Base-by-base conservation (phyloP, 2,888 invertebrate genomes). In the Hedychridium roseum region DNA sequence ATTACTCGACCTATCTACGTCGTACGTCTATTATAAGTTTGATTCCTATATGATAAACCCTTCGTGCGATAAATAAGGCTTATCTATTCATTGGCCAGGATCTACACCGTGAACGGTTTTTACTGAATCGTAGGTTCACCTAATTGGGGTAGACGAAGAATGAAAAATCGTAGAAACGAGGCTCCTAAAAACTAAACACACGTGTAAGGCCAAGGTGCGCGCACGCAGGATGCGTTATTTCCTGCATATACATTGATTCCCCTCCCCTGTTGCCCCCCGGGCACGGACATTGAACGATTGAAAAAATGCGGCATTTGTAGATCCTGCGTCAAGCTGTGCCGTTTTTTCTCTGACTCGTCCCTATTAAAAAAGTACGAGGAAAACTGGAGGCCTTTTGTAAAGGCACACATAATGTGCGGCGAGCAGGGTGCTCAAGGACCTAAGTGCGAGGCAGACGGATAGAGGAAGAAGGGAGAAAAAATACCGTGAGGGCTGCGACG, bases 161-260 rank as follows among this genome's bases (percentile, higher is more conserved):
- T n/a, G n/a, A n/a, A n/a, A n/a, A n/a, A n/a, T n/a, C n/a, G n/a
- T n/a, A n/a, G n/a, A n/a, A n/a, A n/a, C n/a, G n/a, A n/a, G n/a
- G n/a, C n/a, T n/a, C n/a, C n/a, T n/a, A n/a, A n/a, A n/a, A n/a
- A n/a, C n/a, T n/a, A n/a, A n/a, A n/a, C n/a, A n/a, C n/a, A n/a
- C n/a, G n/a, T n/a, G n/a, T n/a, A n/a, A n/a, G n/a, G n/a, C n/a
- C n/a, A n/a, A n/a, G 43, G 43, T 50, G 23, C n/a, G 34, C 27
- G 43, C 43, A 40, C 46, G 46, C 67, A 70, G 64, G 63, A 71
- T 65, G 61, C 65, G 57, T 62, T 57, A 63, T 65, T 73, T 70
- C 71, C 70, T 65, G 66, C 57, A 66, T 65, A 66, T 37, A 47
- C 45, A 47, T 50, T 35, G 18, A 44, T 32, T 37, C 53, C 49